phyloP scores from a whole-genome alignment of 2,888 invertebrate species.

The Lithophane socia region DNA sequence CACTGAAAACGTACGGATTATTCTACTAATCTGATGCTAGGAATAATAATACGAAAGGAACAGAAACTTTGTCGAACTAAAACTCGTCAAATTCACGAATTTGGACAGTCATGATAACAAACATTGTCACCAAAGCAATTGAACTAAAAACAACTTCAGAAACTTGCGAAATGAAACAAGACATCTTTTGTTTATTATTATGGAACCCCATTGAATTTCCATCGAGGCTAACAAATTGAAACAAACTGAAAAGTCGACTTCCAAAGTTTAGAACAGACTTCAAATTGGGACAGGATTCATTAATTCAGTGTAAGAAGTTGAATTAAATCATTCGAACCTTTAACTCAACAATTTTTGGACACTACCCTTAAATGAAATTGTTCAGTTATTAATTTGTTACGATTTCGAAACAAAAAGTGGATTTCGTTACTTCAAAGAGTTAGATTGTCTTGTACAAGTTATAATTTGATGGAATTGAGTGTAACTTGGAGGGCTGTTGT shows the following conservation, averaged over 20 bases:
- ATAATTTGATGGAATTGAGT: constrained; percentile 69
- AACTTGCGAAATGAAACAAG: constrained; percentile 70
- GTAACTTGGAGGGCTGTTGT: constrained; percentile 60
- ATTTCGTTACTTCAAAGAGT: constrained; percentile 68
- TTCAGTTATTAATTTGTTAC: constrained; percentile 77
- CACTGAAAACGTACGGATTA: background rate
- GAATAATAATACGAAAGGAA: constrained; percentile 9
- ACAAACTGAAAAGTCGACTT: constrained; percentile 86
- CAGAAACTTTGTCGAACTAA: constrained; percentile 27
- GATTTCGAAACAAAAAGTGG: constrained; percentile 71
- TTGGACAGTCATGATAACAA: constrained; percentile 56
- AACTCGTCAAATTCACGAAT: constrained; percentile 44
- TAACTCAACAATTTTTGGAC: constrained; percentile 75
- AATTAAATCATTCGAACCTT: constrained; percentile 85
- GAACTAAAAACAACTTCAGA: constrained; percentile 57
- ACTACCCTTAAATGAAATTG: constrained; percentile 74
- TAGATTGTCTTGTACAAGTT: constrained; percentile 69
- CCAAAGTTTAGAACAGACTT: constrained; percentile 78
- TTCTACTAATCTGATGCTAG: background rate
- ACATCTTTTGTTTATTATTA: constrained; percentile 81
- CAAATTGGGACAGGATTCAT: constrained; percentile 83
- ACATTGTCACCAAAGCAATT: constrained; percentile 59
- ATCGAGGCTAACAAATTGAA: constrained; percentile 86
- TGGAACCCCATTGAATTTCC: constrained; percentile 79
- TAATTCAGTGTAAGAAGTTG: constrained; percentile 85